A percentile compares a stretch with the other conserved stretches of the same genome.
These are phyloP conservation scores for Scyliorhinus canicula DNA, from an alignment of 2,797 vertebrate genomes.

Conservation along the genomic window DNA sequence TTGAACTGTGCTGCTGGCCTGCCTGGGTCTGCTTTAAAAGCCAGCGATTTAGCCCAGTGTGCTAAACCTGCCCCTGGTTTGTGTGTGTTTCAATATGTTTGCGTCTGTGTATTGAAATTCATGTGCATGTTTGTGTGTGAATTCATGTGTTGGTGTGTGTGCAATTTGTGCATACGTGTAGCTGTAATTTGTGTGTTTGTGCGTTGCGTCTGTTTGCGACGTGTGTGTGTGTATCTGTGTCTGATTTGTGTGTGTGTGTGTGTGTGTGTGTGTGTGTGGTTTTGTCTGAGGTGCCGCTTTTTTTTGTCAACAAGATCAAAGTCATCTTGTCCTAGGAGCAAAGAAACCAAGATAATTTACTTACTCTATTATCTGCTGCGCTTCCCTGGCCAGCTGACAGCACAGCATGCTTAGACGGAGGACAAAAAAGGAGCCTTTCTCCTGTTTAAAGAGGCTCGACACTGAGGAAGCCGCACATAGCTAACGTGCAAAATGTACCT, in stretches of 20 bases:
- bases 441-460: neutral
- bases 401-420: neutral
- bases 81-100: no score
- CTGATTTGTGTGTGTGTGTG: neutral
- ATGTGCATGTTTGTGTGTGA: no score
- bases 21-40: no score
- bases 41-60: no score
- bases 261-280: neutral
- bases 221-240: no score
- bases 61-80: no score
- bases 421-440: neutral
- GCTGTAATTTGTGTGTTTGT: no score
- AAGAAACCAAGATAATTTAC: neutral
- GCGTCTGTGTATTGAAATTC: no score
- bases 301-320: neutral
- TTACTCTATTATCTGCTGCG: neutral
- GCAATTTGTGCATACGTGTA: no score
- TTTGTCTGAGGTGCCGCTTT: neutral
- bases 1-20: no score
- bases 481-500: neutral
- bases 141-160: no score
- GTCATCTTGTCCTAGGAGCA: neutral
- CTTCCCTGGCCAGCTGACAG: neutral
- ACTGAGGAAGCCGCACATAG: neutral
- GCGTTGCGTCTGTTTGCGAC: no score